These are phyloP conservation scores for Tragopan temminckii DNA, from an alignment of 2,797 vertebrate genomes.

Conservation along the genomic window DNA sequence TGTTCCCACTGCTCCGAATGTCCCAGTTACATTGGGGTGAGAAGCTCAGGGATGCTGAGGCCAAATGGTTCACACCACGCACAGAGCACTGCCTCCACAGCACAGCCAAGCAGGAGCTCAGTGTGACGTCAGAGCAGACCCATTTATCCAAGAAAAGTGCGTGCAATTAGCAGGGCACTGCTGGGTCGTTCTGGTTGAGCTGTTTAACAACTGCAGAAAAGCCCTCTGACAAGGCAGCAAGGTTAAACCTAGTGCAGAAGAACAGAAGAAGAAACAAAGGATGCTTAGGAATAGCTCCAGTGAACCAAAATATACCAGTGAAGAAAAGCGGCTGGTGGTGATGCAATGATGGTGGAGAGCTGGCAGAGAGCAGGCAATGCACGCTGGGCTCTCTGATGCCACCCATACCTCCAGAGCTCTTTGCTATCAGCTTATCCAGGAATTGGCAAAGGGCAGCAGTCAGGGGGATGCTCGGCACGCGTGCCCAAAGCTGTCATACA, in stretches of 20 bases:
- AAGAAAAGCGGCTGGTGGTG: not conserved
- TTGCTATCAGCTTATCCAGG: not conserved
- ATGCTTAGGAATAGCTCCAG: not conserved
- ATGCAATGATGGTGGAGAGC: not conserved
- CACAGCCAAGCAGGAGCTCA: not conserved
- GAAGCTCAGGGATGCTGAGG: not conserved
- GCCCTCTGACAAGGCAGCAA: not conserved
- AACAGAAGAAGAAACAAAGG: not conserved
- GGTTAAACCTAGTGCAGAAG: not conserved
- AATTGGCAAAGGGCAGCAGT: not conserved
- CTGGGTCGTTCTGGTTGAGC: not conserved
- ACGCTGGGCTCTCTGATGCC: not conserved
- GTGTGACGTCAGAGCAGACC: not conserved
- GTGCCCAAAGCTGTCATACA: accelerated
- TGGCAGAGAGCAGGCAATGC: not conserved
- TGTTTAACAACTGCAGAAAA: not conserved
- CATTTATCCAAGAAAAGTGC: not conserved
- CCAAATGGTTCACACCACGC: not conserved
- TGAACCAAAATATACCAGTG: not conserved
- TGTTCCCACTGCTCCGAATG: not conserved
- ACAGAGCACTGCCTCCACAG: not conserved
- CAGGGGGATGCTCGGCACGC: accelerated
- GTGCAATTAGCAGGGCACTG: not conserved
- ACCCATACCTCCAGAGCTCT: not conserved
- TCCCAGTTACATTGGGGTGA: accelerated